Base-by-base conservation (phyloP, 1,140 invertebrate species). In the Macrobrachium rosenbergii region DNA sequence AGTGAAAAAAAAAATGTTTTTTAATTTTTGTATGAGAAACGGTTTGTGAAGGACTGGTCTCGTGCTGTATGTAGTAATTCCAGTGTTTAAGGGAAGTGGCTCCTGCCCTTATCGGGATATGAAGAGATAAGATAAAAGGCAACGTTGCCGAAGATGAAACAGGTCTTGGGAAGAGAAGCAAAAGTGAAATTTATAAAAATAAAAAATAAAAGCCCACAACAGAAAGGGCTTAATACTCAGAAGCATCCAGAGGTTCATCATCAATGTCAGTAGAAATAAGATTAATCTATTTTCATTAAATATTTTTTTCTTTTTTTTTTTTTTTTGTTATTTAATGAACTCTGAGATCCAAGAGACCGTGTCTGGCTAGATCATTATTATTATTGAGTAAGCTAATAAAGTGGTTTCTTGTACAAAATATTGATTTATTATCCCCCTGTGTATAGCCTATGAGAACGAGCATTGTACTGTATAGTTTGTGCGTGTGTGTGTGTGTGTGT, bases 241-340 rank as follows among this genome's bases (percentile, higher is more conserved):
- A 8, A 52, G 52, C 52, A 52, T 43, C 69, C 69, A 72, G 69
- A 28, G 69, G 69, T 72, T 52, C 52, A 52, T 72, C 69, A 14
- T 72, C 12, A 72, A 72, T 72, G 69, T 72, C 69, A 72, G 23
- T 72, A 72, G 69, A 72, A 43, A 72, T 72, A 72, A 72, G 69
- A 72, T 72, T 72, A 72, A 72, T 72, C 52, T 52, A 75, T 75
- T 75, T 75, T 75, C 23, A 23, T 80, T 72, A 23, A 37, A 37
- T 37, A 37, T 37, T 37, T 37, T 37, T 37, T 37, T 72, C 14
- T 28, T 72, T 72, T 77, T 43, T 80, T 28, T 60, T 62, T 60
- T 80, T 79, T 80, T 80, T 80, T 80, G 77, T 80, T 80, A 80
- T 80, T 80, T 80, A 80, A 80, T 80, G 77, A 80, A 80, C 77